Conservation (phyloP, 2,888 invertebrate genomes). For the Hypselothyrea guttata region DNA sequence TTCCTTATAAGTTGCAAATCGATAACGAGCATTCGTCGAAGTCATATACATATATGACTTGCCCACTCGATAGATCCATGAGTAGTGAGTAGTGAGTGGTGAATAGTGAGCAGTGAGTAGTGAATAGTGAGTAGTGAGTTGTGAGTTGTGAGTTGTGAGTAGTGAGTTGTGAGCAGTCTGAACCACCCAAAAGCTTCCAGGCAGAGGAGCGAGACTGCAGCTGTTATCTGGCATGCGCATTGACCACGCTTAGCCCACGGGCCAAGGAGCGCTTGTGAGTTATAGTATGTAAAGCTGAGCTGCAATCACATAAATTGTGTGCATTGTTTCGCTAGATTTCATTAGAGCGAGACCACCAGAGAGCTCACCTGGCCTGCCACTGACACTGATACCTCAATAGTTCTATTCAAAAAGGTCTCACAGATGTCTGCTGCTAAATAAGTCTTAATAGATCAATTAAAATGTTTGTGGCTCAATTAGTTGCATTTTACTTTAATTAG, state of each 20-base stretch:
- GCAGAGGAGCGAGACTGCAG: too few species aligned
- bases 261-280: slow-evolving; percentile 45
- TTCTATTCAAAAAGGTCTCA: too few species aligned
- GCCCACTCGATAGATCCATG: slow-evolving; percentile 30
- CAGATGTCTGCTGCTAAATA: too few species aligned
- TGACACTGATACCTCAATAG: slow-evolving; percentile 6
- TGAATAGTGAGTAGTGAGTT: slow-evolving; percentile 5
- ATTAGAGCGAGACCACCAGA: slow-evolving; percentile 36
- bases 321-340: slow-evolving; percentile 54
- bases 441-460: too few species aligned
- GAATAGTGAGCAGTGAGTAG: slow-evolving; percentile 6
- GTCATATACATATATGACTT: slow-evolving; percentile 78
- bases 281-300: slow-evolving; percentile 72
- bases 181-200: not conserved
- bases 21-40: slow-evolving; percentile 77
- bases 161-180: slow-evolving; percentile 10
- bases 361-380: slow-evolving; percentile 22
- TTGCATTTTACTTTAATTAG: too few species aligned
- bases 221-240: slow-evolving; percentile 67
- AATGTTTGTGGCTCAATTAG: too few species aligned
- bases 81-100: slow-evolving; percentile 8
- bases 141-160: not conserved
- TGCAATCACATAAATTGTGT: slow-evolving; percentile 74
- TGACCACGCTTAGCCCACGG: slow-evolving; percentile 70
- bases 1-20: slow-evolving; percentile 78